These are phyloP conservation scores for Nesidiocoris tenuis DNA, from an alignment of 2,888 invertebrate genomes.

Conservation along the genomic window DNA sequence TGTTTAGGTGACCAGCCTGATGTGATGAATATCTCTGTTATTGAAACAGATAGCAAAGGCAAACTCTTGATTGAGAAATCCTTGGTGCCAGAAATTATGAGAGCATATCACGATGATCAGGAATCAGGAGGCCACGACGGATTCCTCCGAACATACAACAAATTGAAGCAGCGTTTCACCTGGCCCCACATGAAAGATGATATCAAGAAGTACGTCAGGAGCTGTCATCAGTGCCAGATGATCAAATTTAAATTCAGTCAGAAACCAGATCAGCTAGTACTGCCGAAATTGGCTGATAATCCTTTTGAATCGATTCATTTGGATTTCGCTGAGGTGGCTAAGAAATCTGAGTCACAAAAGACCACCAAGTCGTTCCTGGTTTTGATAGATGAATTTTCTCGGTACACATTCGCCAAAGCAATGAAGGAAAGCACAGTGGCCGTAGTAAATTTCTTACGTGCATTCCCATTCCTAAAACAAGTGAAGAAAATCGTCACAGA, in stretches of 20 bases:
- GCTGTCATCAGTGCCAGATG: slow-evolving; percentile 7
- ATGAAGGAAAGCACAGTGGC: not conserved
- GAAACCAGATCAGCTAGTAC: slow-evolving; percentile 7
- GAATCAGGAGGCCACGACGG: slow-evolving; percentile 3
- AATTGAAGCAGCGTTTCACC: slow-evolving; percentile 5
- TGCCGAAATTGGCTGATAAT: not conserved
- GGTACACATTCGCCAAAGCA: not conserved
- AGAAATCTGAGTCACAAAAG: slow-evolving; percentile 1
- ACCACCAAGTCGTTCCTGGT: slow-evolving; percentile 6
- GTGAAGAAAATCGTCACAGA: not conserved
- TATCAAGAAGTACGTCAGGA: too few relatives aligned
- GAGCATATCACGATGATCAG: not conserved
- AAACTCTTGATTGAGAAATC: not conserved
- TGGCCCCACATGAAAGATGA: slow-evolving; percentile 23
- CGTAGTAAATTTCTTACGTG: not conserved
- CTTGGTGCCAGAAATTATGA: not conserved
- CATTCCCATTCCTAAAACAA: not conserved
- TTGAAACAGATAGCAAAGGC: not conserved
- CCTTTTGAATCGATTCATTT: slow-evolving; percentile 9
- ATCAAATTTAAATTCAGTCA: slow-evolving; percentile 12
- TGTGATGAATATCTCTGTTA: not conserved
- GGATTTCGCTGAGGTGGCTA: slow-evolving; percentile 12
- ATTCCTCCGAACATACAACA: too few relatives aligned
- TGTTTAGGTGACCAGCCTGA: not conserved
- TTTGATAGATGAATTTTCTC: slow-evolving; percentile 2